A percentile compares a stretch with the other conserved stretches of the same genome.
Conservation (phyloP, 2,113 vertebrate genomes). For the Brachyhypopomus gauderio region DNA sequence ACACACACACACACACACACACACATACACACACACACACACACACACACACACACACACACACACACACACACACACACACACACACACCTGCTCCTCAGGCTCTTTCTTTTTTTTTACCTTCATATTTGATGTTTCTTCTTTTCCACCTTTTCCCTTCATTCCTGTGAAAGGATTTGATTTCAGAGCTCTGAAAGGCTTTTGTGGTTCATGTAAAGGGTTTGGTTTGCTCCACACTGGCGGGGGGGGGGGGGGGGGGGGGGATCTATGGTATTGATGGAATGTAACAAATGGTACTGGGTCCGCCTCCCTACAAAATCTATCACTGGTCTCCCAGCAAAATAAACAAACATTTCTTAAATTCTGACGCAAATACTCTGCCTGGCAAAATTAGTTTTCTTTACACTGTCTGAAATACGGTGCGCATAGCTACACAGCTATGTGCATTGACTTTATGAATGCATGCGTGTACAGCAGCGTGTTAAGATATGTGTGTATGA, state of each 20-base stretch:
- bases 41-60: neutral
- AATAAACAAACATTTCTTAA: constrained; percentile 22
- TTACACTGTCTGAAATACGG: neutral
- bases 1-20: no score
- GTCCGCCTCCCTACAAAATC: constrained; percentile 18
- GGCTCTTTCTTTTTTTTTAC: no score
- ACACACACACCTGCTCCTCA: constrained; percentile 22
- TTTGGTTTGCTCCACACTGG: constrained; percentile 52
- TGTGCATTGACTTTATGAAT: neutral
- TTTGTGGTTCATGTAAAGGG: constrained; percentile 60
- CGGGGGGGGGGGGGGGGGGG: neutral
- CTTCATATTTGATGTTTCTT: constrained; percentile 13
- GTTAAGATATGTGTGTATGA: neutral
- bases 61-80: neutral
- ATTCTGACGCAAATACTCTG: neutral
- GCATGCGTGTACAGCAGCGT: neutral
- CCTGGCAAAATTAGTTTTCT: neutral
- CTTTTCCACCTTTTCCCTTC: constrained; percentile 22
- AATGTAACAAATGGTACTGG: constrained; percentile 20
- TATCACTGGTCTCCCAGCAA: constrained; percentile 14
- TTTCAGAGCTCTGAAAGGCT: constrained; percentile 60
- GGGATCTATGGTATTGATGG: constrained; percentile 43
- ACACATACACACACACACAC: no score
- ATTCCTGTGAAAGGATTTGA: constrained; percentile 50
- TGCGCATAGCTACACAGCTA: no score